Conservation (phyloP, 2,888 invertebrate species). For the Melipona bicolor region DNA sequence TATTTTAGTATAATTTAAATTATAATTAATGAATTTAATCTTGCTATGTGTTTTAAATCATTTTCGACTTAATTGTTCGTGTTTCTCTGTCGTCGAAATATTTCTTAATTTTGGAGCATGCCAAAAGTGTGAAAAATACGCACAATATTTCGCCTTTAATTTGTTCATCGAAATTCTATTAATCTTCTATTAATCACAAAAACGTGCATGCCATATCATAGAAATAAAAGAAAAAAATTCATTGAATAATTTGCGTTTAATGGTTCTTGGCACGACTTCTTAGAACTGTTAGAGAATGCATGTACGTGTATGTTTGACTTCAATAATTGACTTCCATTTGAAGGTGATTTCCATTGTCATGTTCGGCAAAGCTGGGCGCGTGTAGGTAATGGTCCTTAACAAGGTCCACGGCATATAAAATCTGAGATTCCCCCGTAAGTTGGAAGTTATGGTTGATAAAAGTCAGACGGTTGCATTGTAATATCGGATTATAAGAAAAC, state of each 20-base stretch:
- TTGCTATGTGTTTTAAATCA: background rate
- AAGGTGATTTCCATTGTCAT: background rate
- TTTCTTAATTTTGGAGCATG: background rate
- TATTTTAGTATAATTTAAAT: too few relatives aligned
- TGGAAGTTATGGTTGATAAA: constrained; percentile 9
- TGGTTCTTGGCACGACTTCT: background rate
- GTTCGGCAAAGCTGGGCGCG: background rate
- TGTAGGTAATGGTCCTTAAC: constrained; percentile 7
- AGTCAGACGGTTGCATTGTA: background rate
- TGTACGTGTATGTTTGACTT: background rate
- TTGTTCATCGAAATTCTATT: too few relatives aligned
- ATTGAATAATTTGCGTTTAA: background rate
- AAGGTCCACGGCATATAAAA: background rate
- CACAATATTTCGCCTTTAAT: too few relatives aligned
- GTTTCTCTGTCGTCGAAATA: background rate
- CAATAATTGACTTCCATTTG: background rate
- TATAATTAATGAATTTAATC: background rate
- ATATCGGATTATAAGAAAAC: background rate
- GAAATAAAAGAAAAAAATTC: background rate
- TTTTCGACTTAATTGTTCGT: background rate
- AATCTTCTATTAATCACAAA: too few relatives aligned
- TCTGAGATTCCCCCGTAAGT: background rate
- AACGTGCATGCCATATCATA: background rate
- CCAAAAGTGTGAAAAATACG: too few relatives aligned
- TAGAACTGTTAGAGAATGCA: background rate